phyloP scores from a whole-genome alignment of 2,113 vertebrate species.

The Nesogale talazaci region DNA sequence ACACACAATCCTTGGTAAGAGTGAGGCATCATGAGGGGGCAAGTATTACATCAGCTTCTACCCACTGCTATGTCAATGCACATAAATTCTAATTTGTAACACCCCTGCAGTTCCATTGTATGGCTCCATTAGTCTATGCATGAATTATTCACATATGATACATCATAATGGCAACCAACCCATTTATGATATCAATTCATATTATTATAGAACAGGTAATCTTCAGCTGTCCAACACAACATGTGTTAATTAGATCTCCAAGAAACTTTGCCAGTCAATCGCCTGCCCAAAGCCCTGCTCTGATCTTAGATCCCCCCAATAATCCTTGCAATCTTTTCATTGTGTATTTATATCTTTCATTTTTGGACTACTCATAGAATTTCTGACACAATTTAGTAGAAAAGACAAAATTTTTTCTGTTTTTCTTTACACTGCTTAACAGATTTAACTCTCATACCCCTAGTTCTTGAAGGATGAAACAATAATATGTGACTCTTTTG shows the following conservation, averaged over 20 bases:
- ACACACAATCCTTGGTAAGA: neutral
- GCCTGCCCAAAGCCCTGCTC: constrained; percentile 39
- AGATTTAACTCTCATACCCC: constrained; percentile 31
- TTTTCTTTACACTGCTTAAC: constrained; percentile 5
- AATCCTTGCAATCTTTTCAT: constrained; percentile 39
- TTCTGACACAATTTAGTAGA: constrained; percentile 2
- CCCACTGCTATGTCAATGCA: constrained; percentile 74
- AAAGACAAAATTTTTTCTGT: constrained; percentile 32
- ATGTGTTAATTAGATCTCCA: constrained; percentile 80
- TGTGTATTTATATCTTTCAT: neutral
- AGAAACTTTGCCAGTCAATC: constrained; percentile 77
- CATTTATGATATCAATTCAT: constrained; percentile 80
- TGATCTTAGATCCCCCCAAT: neutral
- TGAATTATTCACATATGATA: constrained; percentile 82
- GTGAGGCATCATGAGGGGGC: neutral
- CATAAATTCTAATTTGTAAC: constrained; percentile 84
- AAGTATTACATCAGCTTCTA: constrained; percentile 55
- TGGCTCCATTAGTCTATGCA: constrained; percentile 80
- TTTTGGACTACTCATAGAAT: constrained; percentile 36
- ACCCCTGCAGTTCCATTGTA: constrained; percentile 80
- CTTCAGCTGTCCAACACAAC: constrained; percentile 76
- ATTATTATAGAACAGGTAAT: constrained; percentile 79
- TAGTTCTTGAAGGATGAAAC: neutral
- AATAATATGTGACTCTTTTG: neutral
- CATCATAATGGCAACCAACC: constrained; percentile 77